These are phyloP conservation scores for Stomatorhinus ivindoensis DNA, from an alignment of 2,113 vertebrate species.

Conservation along the genomic window DNA sequence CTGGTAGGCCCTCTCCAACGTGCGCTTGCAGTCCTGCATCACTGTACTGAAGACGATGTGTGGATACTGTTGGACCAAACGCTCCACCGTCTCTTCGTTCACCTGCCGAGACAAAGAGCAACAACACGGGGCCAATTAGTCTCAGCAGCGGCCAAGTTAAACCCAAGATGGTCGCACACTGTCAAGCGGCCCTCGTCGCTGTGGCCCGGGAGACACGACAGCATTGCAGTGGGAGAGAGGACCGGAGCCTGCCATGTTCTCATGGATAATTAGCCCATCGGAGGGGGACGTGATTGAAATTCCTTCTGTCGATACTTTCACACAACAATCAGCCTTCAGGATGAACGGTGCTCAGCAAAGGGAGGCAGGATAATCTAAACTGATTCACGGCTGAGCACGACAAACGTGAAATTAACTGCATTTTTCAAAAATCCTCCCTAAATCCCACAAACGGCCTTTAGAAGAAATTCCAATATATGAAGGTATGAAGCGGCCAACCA, in stretches of 20 bases:
- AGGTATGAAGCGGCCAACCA: not conserved
- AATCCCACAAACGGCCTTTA: not conserved
- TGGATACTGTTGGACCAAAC: constrained; percentile 90
- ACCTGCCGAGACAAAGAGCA: constrained; percentile 63
- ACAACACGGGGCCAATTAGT: not conserved
- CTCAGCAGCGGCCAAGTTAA: not conserved
- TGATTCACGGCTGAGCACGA: not conserved
- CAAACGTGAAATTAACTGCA: not conserved
- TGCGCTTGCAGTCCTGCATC: constrained; percentile 98
- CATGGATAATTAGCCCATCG: not conserved
- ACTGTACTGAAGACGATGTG: constrained; percentile 98
- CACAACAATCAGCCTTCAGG: not conserved
- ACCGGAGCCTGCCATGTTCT: not conserved
- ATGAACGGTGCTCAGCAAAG: not conserved
- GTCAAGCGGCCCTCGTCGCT: not conserved
- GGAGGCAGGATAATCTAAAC: not conserved
- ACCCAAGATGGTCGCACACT: not conserved
- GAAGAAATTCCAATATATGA: not conserved
- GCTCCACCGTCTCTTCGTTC: constrained; percentile 90
- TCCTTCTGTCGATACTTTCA: not conserved
- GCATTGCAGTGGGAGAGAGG: not conserved
- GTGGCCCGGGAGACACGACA: not conserved
- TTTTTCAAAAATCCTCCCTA: not conserved
- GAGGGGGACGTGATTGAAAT: not conserved
- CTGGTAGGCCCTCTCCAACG: constrained; percentile 93